Evolutionary conservation across 2,797 vertebrate species (phyloP), one percentile per base, ranked within the genome.

Genomic region (Onychomys arenicola): DNA sequence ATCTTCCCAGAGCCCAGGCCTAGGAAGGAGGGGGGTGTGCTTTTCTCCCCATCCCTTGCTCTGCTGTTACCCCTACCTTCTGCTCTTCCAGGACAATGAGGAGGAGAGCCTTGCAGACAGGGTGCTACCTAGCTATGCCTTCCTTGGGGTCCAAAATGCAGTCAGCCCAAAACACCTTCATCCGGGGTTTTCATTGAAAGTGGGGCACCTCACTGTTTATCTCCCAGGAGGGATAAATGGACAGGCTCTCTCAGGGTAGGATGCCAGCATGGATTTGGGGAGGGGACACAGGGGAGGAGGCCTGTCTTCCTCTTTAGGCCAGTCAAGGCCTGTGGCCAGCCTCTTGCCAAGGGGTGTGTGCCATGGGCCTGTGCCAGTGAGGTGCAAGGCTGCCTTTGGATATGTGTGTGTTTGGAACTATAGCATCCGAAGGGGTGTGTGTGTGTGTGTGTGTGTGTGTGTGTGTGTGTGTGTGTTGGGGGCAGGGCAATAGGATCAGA

Each of bases 141-240:
- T 88, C 85, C 89, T 67, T 52, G 32, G 75, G 83, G 55, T 82
- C 95, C 67, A 88, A 91, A 93, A 91, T 94, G 95, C 81, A 75
- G 90, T 95, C 92, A 96, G 65, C 43, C 29, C 14, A 92, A 67
- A 67, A 93, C 88, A 76, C 34, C 34, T 4, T 57, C 21, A n/a
- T 2, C 9, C 46, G 8, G 59, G 34, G 46, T 49, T 96, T 89
- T 89, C 49, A 83, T 59, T 90, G 95, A 92, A 95, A 78, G 76
- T 13, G 32, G 57, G 57, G 13, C 27, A 76, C 84, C 69, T 87
- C 59, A 89, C 59, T 65, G 91, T 93, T 65, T 63, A 73, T 87
- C 78, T 95, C 9, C 11, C 5, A 69, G 85, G 78, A 55, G 4
- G 57, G n/a, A 73, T 94, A 67, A 46, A 87, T 75, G 76, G 43